Evolutionary conservation across 2,888 invertebrate species (phyloP), one percentile per base, ranked within the genome.

Genomic region (Biston stratarius): DNA sequence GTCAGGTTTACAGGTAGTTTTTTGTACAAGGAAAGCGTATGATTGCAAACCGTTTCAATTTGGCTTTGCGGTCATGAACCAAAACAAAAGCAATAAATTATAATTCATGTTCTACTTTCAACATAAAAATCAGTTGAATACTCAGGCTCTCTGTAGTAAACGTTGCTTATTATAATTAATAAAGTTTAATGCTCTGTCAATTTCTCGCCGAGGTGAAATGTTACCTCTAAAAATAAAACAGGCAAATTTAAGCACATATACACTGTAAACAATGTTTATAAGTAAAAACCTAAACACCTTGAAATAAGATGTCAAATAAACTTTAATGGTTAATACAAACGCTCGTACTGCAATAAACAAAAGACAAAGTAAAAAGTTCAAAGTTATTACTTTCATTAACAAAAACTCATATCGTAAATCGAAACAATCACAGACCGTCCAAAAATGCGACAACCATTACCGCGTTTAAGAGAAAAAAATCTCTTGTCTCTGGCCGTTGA

Each of bases 381-480:
- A 78, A 86, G 80, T 83, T 84, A 84, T 79, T 81, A 80, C 78
- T 78, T 85, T 86, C 87, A 89, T 92, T 90, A 90, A 80, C 81
- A 90, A 90, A 89, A 90, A 88, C 85, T 73, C 72, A 75, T 81
- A 85, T 87, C 89, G 86, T 91, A 91, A 92, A 91, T 91, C 86
- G 84, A 76, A 72, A 83, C 86, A 85, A 86, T 86, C 88, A 83
- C 87, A 79, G 86, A 79, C 83, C 83, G 76, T 73, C 80, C 86
- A 78, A 87, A 90, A 88, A 86, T 83, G 86, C 87, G 81, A 85
- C 85, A 83, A 83, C 85, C 83, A 86, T 88, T 85, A 83, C 81
- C 45, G 53, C 33, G 67, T 79, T 74, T 80, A 79, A 79, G 78
- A 86, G 90, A 87, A 90, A 82, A 78, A 74, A 82, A n/a, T n/a